Base-by-base conservation (phyloP, 2,797 vertebrate genomes). In the Manis javanica region DNA sequence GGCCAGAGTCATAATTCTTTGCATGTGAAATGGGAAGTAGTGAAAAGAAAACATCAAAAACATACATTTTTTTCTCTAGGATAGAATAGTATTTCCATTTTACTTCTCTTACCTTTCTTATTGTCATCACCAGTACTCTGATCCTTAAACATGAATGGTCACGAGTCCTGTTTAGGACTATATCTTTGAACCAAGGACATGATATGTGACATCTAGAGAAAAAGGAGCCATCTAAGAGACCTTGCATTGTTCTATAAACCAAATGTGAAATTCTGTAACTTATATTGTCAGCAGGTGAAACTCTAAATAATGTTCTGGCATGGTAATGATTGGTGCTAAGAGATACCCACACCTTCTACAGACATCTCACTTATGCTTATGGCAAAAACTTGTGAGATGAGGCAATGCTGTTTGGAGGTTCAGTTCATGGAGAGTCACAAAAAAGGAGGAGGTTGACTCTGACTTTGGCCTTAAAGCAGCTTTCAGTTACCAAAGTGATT, bases 401-500 rank as follows among this genome's bases (percentile, higher is more conserved):
- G 37, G 23, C 19, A 75, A n/a, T 88, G 53, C 29, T 83, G 1
- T 42, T 74, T 75, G n/a, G 21, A 72, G 9, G 59, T 83, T 92
- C 42, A 66, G 14, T 71, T 94, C 4, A 49, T 53, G 12, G 29
- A 66, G 37, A 71, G 66, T 86, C 69, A 92, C 37, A 31, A 61
- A 95, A 89, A 21, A 66, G 53, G 85, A 74, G 23, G 34, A 89
- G 72, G 13, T 49, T 78, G 57, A 59, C 53, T 68, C 34, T 55
- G n/a, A 94, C 34, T 93, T 77, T 95, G 61, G 51, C 74, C 13
- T 59, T 23, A 89, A 94, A 82, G 39, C 23, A 57, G 68, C 71
- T 87, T 85, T 96, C 49, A 77, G 29, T 90, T 86, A 87, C 68
- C 78, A 92, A 57, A 96, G 81, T 88, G 71, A 51, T 49, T 82